phyloP scores from a whole-genome alignment of 2,888 invertebrate genomes.

The Harpalus rubripes region DNA sequence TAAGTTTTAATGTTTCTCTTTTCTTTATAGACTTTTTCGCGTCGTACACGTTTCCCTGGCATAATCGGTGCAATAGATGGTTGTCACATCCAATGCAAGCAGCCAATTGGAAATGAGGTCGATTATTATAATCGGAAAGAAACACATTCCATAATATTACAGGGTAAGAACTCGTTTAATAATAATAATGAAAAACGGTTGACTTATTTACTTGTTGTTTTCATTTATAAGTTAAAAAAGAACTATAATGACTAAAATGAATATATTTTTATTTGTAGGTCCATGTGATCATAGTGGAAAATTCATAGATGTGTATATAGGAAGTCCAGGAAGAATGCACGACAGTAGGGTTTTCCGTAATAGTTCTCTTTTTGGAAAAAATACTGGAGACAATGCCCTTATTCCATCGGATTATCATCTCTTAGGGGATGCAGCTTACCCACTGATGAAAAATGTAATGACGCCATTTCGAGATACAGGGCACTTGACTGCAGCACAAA shows the following conservation, averaged over 20 bases:
- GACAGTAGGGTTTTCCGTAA: not conserved
- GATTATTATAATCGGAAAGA: not conserved
- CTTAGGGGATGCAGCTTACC: slow-evolving; percentile 68
- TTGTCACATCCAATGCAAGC: not conserved
- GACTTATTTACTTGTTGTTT: not conserved
- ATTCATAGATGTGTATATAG: not conserved
- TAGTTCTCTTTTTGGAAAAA: not conserved
- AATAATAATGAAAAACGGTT: too few relatives aligned
- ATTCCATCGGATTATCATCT: slow-evolving; percentile 37
- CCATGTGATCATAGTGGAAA: not conserved
- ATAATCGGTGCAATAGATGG: slow-evolving; percentile 5
- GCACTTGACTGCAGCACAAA: slow-evolving; percentile 60
- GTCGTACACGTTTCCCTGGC: not conserved
- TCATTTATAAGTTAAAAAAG: not conserved
- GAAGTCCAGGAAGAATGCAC: not conserved
- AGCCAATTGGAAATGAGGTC: not conserved
- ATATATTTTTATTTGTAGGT: not conserved
- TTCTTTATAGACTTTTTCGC: not conserved
- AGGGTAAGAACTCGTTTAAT: not conserved
- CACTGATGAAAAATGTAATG: slow-evolving; percentile 49
- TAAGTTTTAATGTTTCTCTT: not conserved
- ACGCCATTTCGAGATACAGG: slow-evolving; percentile 64
- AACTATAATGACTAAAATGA: not conserved
- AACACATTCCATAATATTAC: not conserved
- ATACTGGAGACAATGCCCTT: not conserved